These are phyloP conservation scores for Drosophila leonis DNA, from an alignment of 2,888 invertebrate genomes.

Conservation along the genomic window DNA sequence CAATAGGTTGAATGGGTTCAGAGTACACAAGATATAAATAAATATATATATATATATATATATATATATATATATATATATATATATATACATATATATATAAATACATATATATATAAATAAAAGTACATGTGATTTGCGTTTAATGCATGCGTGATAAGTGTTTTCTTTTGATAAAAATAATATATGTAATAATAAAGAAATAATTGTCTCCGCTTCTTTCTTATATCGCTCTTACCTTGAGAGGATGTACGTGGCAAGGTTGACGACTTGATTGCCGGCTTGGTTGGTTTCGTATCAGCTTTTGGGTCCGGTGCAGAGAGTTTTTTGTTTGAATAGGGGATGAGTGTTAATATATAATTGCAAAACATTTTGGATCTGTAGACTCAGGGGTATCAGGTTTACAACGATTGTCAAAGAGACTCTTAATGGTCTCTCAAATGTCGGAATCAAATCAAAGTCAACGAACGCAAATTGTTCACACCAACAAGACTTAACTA, in stretches of 20 bases:
- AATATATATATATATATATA: not conserved
- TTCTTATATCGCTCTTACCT: conserved; percentile 88
- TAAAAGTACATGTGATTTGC: conserved; percentile 22
- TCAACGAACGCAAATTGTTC: conserved; percentile 12
- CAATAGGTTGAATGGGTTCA: not conserved
- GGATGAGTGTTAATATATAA: conserved; percentile 29
- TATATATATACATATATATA: conserved; percentile 4
- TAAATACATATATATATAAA: not conserved
- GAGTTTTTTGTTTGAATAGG: conserved; percentile 22
- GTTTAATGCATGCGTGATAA: conserved; percentile 44
- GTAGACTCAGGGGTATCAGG: conserved; percentile 10
- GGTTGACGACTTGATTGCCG: conserved; percentile 98
- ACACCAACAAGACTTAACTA: conserved; percentile 1
- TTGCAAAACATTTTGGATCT: conserved; percentile 7
- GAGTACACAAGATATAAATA: not conserved
- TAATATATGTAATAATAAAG: conserved; percentile 3
- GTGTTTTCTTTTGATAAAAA: not conserved
- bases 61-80: conserved; percentile 4
- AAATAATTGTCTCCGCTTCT: conserved; percentile 3
- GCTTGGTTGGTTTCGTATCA: conserved; percentile 97
- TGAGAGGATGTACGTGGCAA: conserved; percentile 97
- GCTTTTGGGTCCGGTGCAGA: conserved; percentile 87
- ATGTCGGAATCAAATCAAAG: conserved; percentile 20
- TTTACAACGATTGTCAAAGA: conserved; percentile 9
- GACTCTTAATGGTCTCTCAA: not conserved